Evolutionary conservation across 2,113 vertebrate genomes (phyloP).

Genomic region (Oreochromis niloticus): DNA sequence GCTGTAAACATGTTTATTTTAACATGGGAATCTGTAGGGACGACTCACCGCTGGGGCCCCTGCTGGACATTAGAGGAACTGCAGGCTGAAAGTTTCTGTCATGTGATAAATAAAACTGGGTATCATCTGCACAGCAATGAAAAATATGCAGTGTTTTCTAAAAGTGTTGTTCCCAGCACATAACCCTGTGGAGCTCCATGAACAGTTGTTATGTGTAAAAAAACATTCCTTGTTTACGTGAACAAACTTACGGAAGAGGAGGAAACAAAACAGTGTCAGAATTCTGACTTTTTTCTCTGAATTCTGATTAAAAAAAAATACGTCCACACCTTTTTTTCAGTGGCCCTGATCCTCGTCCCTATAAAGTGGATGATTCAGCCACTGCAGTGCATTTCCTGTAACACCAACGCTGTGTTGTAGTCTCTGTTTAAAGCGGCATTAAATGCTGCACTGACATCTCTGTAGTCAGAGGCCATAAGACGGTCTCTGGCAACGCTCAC

Average conservation of each 20-base stretch:
- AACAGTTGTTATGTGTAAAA: background rate
- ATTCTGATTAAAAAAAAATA: background rate
- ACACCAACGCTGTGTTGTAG: background rate
- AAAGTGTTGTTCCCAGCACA: background rate
- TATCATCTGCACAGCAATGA: background rate
- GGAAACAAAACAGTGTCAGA: background rate
- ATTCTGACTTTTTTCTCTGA: background rate
- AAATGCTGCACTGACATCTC: background rate
- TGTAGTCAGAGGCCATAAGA: background rate
- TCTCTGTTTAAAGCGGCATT: background rate
- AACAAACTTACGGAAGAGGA: background rate
- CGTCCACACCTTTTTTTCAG: background rate
- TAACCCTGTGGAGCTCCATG: background rate
- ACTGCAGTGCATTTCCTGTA: background rate
- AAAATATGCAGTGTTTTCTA: background rate
- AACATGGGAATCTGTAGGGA: background rate
- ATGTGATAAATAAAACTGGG: background rate
- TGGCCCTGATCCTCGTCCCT: background rate
- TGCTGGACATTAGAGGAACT: background rate
- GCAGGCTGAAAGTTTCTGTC: background rate
- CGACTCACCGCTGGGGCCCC: background rate
- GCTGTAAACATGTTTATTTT: background rate
- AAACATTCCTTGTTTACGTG: fast-evolving
- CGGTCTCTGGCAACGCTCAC: background rate
- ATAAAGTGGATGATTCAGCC: background rate